A percentile compares a stretch with the other conserved stretches of the same genome.
Evolutionary conservation across 2,113 vertebrate genomes (phyloP).

Genomic region (Chauna torquata): DNA sequence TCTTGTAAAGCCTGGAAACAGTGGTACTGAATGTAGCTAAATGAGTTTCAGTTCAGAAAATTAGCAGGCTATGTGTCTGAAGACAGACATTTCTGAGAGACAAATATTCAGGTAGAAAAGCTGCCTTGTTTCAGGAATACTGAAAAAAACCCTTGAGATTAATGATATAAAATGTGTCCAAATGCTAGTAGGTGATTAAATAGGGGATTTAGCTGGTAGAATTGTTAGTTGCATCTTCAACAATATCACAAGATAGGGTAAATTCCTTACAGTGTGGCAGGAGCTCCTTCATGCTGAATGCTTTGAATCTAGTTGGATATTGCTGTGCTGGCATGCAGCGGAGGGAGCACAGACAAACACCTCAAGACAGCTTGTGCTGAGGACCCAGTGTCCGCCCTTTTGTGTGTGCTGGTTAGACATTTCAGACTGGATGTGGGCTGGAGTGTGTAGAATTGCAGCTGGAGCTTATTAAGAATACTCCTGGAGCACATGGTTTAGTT

Average conservation of each 20-base stretch:
- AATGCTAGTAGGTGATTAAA: background rate
- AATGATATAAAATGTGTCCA: background rate
- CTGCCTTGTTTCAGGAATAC: background rate
- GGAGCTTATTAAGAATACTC: background rate
- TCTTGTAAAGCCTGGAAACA: background rate
- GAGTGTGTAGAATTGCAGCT: background rate
- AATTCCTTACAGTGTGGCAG: background rate
- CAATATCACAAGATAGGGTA: background rate
- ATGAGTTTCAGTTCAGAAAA: background rate
- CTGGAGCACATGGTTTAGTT: background rate
- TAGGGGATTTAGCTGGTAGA: background rate
- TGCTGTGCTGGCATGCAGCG: rapidly evolving
- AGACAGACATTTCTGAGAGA: background rate
- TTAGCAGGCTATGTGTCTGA: background rate
- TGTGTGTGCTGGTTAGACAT: background rate
- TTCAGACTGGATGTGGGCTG: background rate
- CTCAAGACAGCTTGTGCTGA: background rate
- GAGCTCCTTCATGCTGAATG: background rate
- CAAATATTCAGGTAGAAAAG: background rate
- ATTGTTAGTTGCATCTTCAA: background rate
- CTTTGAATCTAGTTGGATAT: rapidly evolving
- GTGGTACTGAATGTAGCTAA: background rate
- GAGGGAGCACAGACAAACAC: rapidly evolving
- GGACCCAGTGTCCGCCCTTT: rapidly evolving
- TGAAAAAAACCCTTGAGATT: background rate